phyloP scores from a whole-genome alignment of 1,140 invertebrate genomes.

The Drosophila bifasciata region DNA sequence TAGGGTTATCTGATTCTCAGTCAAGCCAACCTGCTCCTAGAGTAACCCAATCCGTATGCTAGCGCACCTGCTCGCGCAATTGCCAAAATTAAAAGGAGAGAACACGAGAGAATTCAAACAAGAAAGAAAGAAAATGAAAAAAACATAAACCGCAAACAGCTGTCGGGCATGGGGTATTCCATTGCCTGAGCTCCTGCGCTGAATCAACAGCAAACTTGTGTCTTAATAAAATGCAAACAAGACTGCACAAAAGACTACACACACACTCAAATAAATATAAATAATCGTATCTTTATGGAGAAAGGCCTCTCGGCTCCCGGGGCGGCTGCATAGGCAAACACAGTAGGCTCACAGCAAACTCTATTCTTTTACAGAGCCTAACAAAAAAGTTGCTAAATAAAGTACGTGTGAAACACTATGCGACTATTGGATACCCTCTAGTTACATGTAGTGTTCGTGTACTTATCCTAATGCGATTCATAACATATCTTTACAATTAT shows the following conservation, averaged over 20 bases:
- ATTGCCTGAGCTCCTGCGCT: slow-evolving; percentile 19
- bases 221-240: slow-evolving; percentile 62
- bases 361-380: slow-evolving; percentile 7
- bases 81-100: slow-evolving; percentile 38
- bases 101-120: slow-evolving; percentile 20
- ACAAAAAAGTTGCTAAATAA: no score
- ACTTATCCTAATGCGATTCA: no score
- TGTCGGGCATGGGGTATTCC: slow-evolving; percentile 28
- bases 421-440: no score
- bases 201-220: slow-evolving; percentile 53
- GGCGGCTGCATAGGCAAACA: slow-evolving; percentile 14
- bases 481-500: no score
- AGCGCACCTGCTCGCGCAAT: slow-evolving; percentile 59
- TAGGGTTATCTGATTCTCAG: slow-evolving; percentile 40
- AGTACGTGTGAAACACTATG: no score
- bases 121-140: slow-evolving; percentile 5
- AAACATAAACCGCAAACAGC: slow-evolving; percentile 51
- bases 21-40: background rate
- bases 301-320: slow-evolving; percentile 23
- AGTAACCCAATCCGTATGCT: slow-evolving; percentile 57
- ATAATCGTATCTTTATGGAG: slow-evolving; percentile 23
- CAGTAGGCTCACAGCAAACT: background rate
- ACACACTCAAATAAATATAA: slow-evolving; percentile 17
- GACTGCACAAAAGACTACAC: slow-evolving; percentile 40
- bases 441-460: no score